Evolutionary conservation across 1,140 invertebrate genomes (phyloP), one percentile per base, ranked within the genome.

Genomic region (Drosophila tropicalis): DNA sequence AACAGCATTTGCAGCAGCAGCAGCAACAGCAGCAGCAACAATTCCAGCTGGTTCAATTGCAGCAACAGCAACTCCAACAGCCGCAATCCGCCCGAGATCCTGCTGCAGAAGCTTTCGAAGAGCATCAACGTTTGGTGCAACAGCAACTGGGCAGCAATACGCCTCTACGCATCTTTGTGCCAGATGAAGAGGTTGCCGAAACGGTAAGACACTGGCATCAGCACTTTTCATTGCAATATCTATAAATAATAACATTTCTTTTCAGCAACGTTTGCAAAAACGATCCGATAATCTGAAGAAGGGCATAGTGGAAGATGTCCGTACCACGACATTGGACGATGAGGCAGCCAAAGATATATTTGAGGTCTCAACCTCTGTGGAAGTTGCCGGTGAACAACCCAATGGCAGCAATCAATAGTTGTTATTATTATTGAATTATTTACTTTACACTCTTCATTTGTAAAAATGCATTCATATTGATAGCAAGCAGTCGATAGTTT

Each of bases 181-280:
- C 91, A 22, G 91, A 92, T 55, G 91, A 92, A 15, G 90, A 91
- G 51, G 22, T 99, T 81, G 98, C 99, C 7, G 85, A 90, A 67
- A 63, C 81, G 68, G 85, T 90, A 57, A 71, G 54, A 13, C 13
- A 6, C 39, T n/a, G 25, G 12, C 5, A 29, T 6, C 19, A 9
- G 4, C 17, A 2, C 1, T n/a, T 29, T 17, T 13, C 9, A 15
- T 2, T 2, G 17, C n/a, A 40, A 10, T 4, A 36, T 36, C 10
- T 10, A 36, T 12, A 17, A 32, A 9, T 12, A 5, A 1, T 5
- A 32, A 51, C 17, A 54, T 3, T 41, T 17, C 6, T 36, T 39
- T 29, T 15, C 25, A 72, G 54, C 56, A 87, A 72, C 83, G 87
- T 13, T 61, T 91, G 1, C 90, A 91, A 57, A 91, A 91, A 51